A percentile compares a stretch with the other conserved stretches of the same genome.
These are phyloP conservation scores for Diploptera punctata DNA, from an alignment of 2,888 invertebrate species.

Conservation along the genomic window DNA sequence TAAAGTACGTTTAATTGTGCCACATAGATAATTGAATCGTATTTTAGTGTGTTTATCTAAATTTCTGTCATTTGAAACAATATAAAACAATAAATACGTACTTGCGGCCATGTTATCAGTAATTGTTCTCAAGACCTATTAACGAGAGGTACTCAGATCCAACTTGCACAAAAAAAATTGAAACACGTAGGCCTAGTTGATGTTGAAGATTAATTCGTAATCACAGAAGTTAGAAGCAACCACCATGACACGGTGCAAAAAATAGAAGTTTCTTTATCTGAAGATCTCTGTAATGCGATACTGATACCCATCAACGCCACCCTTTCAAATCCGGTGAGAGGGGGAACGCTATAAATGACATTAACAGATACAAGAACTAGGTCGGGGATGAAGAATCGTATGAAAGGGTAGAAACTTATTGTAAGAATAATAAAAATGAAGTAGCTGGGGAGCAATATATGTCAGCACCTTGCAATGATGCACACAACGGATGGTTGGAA, in stretches of 20 bases:
- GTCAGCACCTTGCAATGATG: conserved; percentile 37
- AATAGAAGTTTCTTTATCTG: conserved; percentile 29
- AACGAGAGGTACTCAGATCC: too few relatives aligned
- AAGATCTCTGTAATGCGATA: conserved; percentile 39
- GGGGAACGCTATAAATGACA: conserved; percentile 39
- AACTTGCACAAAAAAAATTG: too few relatives aligned
- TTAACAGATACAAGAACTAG: conserved; percentile 32
- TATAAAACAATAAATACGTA: too few relatives aligned
- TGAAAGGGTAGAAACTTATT: neutral
- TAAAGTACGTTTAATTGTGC: too few relatives aligned
- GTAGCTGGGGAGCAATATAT: conserved; percentile 28
- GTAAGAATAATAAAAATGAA: neutral
- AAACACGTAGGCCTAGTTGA: too few relatives aligned
- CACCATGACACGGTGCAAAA: neutral
- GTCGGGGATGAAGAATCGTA: neutral
- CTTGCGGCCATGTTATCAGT: too few relatives aligned
- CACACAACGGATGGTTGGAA: conserved; percentile 35
- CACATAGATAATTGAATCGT: too few relatives aligned
- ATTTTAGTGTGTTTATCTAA: too few relatives aligned
- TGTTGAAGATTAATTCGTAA: too few relatives aligned
- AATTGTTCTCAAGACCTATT: too few relatives aligned
- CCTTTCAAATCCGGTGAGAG: conserved; percentile 14
- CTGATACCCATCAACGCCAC: conserved; percentile 40
- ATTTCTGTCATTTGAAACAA: too few relatives aligned
- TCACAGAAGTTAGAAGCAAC: neutral